phyloP scores from a whole-genome alignment of 2,113 vertebrate genomes.

The zebrafish (Danio rerio) region GRCz12tu NC_133193.1:30697501-30698000 shows the following conservation, averaged over 20 bases:
- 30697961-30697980: too few species aligned
- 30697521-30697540: conserved; percentile 29
- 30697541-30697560: conserved; percentile 52
- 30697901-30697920: too few species aligned
- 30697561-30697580: conserved; percentile 57
- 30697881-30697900: too few species aligned
- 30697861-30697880: too few species aligned
- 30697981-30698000: too few species aligned
- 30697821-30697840: not conserved
- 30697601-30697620: conserved; percentile 28
- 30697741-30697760: not conserved
- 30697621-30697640: not conserved
- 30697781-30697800: not conserved
- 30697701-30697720: not conserved
- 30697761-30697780: not conserved
- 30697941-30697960: too few species aligned
- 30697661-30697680: not conserved
- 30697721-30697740: not conserved
- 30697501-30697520: conserved; percentile 38
- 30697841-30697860: not conserved
- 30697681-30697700: not conserved
- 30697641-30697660: not conserved
- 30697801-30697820: not conserved
- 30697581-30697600: conserved; percentile 36
- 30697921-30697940: too few species aligned